Percentiles rank a stretch among this genome's conserved stretches.
Evolutionary conservation across 2,113 vertebrate genomes (phyloP).

Genomic region (Thomomys bottae): DNA sequence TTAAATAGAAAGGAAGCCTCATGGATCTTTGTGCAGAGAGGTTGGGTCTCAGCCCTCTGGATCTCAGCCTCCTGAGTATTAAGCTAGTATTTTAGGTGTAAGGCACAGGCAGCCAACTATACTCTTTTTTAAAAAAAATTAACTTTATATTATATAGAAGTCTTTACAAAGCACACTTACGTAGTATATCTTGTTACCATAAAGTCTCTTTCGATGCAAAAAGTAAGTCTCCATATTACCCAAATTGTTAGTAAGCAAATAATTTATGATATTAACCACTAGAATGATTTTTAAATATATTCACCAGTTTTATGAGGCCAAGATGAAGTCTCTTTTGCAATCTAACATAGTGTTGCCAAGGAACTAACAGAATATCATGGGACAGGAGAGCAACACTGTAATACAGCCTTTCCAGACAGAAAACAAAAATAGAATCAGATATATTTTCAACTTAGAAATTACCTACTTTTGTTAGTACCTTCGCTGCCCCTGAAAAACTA

Average conservation of each 20-base stretch:
- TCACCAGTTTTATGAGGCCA: conserved; percentile 44
- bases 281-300: conserved; percentile 49
- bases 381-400: neutral
- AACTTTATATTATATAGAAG: neutral
- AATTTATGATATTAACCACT: conserved; percentile 46
- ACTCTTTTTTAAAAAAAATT: too few relatives aligned
- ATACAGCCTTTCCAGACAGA: conserved; percentile 22
- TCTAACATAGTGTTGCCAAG: conserved; percentile 49
- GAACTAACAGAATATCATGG: conserved; percentile 25
- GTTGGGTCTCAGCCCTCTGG: too few relatives aligned
- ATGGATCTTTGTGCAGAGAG: too few relatives aligned
- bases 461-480: neutral
- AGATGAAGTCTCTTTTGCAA: conserved; percentile 18
- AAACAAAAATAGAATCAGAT: conserved; percentile 32
- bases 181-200: neutral
- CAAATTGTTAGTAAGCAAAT: conserved; percentile 44
- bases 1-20: too few relatives aligned
- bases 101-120: too few relatives aligned
- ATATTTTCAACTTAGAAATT: conserved; percentile 7
- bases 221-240: conserved; percentile 22
- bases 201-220: conserved; percentile 23
- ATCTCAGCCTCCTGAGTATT: too few relatives aligned
- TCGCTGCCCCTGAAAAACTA: conserved; percentile 27
- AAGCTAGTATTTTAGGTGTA: too few relatives aligned
- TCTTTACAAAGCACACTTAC: neutral